A percentile compares a stretch with the other conserved stretches of the same genome.
Conservation (phyloP, 2,797 vertebrate genomes). For the Melanotaenia pygmaea region DNA sequence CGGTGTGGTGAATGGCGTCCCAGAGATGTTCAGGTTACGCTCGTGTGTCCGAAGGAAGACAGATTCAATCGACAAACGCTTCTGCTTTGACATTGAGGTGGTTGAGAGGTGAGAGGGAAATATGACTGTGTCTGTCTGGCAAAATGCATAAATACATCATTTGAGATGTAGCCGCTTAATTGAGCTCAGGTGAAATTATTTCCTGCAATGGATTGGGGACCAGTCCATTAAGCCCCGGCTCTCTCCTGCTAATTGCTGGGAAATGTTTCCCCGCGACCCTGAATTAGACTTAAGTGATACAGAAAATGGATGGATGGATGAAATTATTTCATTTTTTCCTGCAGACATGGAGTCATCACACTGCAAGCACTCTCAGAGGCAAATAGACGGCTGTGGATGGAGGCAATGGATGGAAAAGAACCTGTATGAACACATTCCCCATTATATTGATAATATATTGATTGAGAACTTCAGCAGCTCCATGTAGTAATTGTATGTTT, state of each 20-base stretch:
- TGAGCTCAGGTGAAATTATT: conserved; percentile 1
- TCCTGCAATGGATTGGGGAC: too few relatives aligned
- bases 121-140: not conserved
- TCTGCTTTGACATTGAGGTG: conserved; percentile 99
- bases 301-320: too few relatives aligned
- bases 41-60: conserved; percentile 97
- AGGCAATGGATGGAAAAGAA: conserved; percentile 99
- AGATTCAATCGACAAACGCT: conserved; percentile 98
- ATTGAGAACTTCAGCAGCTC: not conserved
- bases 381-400: conserved; percentile 95
- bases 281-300: too few relatives aligned
- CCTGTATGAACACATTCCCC: conserved; percentile 82
- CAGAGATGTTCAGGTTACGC: conserved; percentile 93
- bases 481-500: not conserved
- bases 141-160: not conserved
- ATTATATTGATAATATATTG: not conserved
- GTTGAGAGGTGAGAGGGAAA: conserved; percentile 89
- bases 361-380: conserved; percentile 95
- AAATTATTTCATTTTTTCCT: conserved; percentile 9
- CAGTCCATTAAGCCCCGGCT: too few relatives aligned
- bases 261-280: too few relatives aligned
- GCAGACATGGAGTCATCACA: conserved; percentile 95
- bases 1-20: conserved; percentile 87
- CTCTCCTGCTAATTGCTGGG: too few relatives aligned
- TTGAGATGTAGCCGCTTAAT: not conserved